Base-by-base conservation (phyloP, 2,113 vertebrate species). In the Cebus imitator region DNA sequence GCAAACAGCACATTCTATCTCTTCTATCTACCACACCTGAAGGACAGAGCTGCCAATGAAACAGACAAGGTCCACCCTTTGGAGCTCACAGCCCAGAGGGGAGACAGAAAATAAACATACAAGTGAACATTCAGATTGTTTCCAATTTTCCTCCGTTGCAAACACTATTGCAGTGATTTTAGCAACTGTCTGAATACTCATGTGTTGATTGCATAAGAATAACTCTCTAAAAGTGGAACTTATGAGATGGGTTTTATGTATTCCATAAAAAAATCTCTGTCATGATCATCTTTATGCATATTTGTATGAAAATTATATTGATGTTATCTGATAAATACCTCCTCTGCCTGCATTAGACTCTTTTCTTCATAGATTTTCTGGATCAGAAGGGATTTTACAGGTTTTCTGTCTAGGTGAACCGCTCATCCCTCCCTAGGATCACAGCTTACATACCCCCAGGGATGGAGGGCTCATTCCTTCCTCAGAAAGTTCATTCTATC, bases 281-380 rank as follows among this genome's bases (percentile, higher is more conserved):
- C 3, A 45, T 2, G 21, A 30, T 8, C 37, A 23, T 32, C 40
- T 45, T 12, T 8, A 17, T 11, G 64, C 14, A 0, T 32, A 35
- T 30, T 25, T 10, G 27, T 37, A n/a, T 66, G 8, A 20, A 50
- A 5, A 8, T 9, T 2, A 2, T 12, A 9, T 20, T 17, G 57
- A 10, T 10, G 6, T 18, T 37, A 0, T 14, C 45, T 23, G n/a
- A 55, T 40, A 23, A 82, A 30, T 3, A 16, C n/a, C 25, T 50
- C 58, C 35, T 27, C 17, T 14, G 16, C 32, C 57, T 73, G 23
- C 0, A 0, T 4, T 1, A 30, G 84, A 43, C 6, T 1, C 0
- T 13, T 23, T 57, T 40, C 61, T 18, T 9, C 55, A 13, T 14
- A 50, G 72, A 35, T 11, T 76, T 25, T 40, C 35, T 3, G 6